These are phyloP conservation scores for Vombatus ursinus DNA, from an alignment of 2,113 vertebrate species.

Conservation along the genomic window DNA sequence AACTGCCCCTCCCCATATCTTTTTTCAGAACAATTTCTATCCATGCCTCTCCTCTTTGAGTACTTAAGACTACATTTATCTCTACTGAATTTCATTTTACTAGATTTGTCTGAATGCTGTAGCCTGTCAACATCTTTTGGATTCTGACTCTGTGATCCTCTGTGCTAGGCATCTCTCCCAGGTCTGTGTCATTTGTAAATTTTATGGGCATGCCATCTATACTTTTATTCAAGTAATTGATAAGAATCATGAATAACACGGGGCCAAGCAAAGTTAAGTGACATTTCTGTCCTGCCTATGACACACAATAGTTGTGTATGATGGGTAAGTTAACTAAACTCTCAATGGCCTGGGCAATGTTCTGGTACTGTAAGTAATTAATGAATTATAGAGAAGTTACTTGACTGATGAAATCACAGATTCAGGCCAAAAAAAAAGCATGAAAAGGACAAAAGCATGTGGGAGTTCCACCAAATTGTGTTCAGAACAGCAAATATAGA, in stretches of 20 bases:
- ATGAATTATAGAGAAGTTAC: neutral
- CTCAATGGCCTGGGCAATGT: neutral
- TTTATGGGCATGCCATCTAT: neutral
- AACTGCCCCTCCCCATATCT: too few species aligned
- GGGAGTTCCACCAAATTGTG: neutral
- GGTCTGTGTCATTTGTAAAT: neutral
- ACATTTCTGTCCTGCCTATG: neutral
- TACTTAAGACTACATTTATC: neutral
- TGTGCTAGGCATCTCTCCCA: neutral
- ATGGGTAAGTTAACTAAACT: neutral
- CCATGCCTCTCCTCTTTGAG: neutral
- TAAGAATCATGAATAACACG: neutral
- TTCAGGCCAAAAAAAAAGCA: neutral
- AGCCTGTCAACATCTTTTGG: neutral
- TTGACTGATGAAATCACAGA: neutral
- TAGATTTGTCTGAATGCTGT: neutral
- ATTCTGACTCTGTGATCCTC: neutral
- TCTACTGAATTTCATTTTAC: neutral
- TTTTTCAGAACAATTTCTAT: neutral
- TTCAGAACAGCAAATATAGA: neutral
- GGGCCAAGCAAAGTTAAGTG: neutral
- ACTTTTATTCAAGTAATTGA: too few species aligned
- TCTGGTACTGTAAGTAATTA: neutral
- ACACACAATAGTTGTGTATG: neutral
- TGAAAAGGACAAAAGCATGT: neutral